Evolutionary conservation across 2,113 vertebrate genomes (phyloP).

Genomic region (Eudyptes chrysolophus): DNA sequence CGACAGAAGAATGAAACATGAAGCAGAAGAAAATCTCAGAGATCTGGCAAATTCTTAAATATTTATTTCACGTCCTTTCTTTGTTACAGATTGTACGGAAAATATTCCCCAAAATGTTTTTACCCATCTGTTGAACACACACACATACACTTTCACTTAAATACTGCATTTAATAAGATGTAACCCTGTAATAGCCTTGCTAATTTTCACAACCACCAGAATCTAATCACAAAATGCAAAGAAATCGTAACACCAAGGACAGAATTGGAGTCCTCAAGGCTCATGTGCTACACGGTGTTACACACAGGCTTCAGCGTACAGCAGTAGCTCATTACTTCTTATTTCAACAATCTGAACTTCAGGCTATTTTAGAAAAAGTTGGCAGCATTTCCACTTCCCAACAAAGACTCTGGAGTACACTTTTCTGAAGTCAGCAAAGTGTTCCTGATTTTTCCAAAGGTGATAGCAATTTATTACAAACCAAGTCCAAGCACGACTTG

Average conservation of each 20-base stretch:
- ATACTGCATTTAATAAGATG: not conserved
- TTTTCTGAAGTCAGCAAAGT: not conserved
- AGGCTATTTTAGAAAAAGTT: not conserved
- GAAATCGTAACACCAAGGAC: not conserved
- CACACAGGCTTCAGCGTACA: accelerated
- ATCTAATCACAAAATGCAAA: not conserved
- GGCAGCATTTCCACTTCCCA: not conserved
- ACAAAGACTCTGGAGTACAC: not conserved
- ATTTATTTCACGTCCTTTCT: not conserved
- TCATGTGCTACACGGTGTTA: not conserved
- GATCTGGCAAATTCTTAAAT: not conserved
- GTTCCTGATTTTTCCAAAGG: not conserved
- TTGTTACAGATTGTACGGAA: not conserved
- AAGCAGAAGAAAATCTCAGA: not conserved
- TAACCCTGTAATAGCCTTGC: not conserved
- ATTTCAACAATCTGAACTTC: not conserved
- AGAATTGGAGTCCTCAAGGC: not conserved
- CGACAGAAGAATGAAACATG: not conserved
- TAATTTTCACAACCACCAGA: not conserved
- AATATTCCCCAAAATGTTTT: not conserved
- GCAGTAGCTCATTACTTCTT: not conserved
- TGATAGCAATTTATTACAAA: not conserved
- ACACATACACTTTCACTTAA: not conserved
- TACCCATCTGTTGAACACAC: not conserved
- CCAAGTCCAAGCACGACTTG: not conserved